phyloP scores from a whole-genome alignment of 2,888 invertebrate genomes.

The Caenorhabditis sp. region DNA sequence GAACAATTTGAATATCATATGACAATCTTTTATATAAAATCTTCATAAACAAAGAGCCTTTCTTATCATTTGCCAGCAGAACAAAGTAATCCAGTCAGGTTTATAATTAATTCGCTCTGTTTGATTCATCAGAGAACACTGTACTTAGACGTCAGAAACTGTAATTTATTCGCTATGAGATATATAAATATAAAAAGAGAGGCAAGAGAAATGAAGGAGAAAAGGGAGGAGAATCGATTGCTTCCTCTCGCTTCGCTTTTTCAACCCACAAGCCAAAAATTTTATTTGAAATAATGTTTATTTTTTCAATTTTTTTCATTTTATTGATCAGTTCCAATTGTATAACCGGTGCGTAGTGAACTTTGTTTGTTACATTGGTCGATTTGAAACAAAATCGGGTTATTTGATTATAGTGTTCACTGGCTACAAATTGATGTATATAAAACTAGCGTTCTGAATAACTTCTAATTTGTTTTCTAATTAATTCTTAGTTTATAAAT shows the following conservation, averaged over 20 bases:
- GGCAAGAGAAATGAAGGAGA: not conserved
- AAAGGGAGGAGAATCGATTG: not conserved
- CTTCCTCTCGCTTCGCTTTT: not conserved
- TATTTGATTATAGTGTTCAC: no score
- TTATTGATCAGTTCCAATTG: no score
- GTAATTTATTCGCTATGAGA: not conserved
- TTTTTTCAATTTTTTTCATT: not conserved
- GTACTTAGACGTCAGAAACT: not conserved
- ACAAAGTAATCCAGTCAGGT: not conserved
- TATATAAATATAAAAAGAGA: not conserved
- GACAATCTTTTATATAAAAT: not conserved
- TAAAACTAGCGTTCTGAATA: no score
- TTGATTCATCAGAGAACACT: not conserved
- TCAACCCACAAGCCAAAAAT: not conserved
- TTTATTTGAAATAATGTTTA: not conserved
- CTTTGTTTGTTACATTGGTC: no score
- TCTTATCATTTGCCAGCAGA: not conserved
- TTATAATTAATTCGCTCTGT: no score
- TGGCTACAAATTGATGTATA: no score
- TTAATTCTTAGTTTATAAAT: no score
- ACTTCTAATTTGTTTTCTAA: no score
- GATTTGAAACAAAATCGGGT: no score
- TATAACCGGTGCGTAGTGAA: no score
- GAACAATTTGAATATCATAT: not conserved
- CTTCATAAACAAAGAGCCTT: not conserved